Base-by-base conservation (phyloP, 2,888 invertebrate genomes). In the Anagyrus pseudococci region DNA sequence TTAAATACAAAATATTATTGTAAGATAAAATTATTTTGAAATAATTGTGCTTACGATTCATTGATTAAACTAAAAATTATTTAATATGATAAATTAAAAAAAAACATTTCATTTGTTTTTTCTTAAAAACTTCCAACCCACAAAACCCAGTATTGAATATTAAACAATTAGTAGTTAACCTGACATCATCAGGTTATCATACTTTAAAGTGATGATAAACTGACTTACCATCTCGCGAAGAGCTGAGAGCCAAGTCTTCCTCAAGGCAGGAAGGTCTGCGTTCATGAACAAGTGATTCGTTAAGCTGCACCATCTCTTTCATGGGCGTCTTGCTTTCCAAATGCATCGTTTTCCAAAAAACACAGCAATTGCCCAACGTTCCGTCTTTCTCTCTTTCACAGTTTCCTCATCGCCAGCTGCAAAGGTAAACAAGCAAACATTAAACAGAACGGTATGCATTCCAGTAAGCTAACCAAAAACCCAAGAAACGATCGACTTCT, bases 221-320 rank as follows among this genome's bases (percentile, higher is more conserved):
- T 10, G 10, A 22, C 23, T 59, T 29, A 66, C 63, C 66, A 44
- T 61, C 53, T 8, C 56, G 37, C 7, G 60, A 66, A 33, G 63
- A 61, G 46, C 63, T 66, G 22, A 66, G 25, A 19, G 63, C 63
- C 15, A 66, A 53, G 26, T 66, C 60, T 25, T 66, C 63, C 22
- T 63, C 60, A 4, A 66, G 54, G 37, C 53, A 66, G 6, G 59
- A 66, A 13, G 25, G 22, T 7, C 59, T 37, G 26, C 19, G 56
- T 19, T 62, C 55, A 19, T 26, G 15, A 13, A 43, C 37, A 10
- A 50, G 22, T 7, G 59, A 37, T 26, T 59, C 29, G 41, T 62
- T 47, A 13, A 66, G 40, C n/a, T 58, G 43, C 1, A 59, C 43
- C 59, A 59, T 62, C 26, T 57, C 46, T 22, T 59, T 66, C 8